Evolutionary conservation across 2,797 vertebrate genomes (phyloP).

Genomic region (Poeciliopsis infans): DNA sequence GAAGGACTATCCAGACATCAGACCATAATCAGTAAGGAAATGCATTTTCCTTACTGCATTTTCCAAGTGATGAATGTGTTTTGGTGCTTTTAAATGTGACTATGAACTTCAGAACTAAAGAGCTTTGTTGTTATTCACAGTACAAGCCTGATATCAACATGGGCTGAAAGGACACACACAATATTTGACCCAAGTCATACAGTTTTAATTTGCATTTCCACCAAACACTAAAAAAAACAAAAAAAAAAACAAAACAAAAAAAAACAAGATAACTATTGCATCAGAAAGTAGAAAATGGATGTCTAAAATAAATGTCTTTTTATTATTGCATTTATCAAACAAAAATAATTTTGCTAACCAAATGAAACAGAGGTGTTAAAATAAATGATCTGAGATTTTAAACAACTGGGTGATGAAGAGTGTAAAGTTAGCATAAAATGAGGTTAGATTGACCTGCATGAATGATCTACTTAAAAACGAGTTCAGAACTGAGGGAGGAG

Average conservation of each 20-base stretch:
- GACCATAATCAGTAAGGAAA: background rate
- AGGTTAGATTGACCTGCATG: constrained; percentile 53
- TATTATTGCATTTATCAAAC: background rate
- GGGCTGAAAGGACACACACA: background rate
- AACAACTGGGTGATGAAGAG: constrained; percentile 39
- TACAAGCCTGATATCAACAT: background rate
- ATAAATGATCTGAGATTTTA: constrained; percentile 1
- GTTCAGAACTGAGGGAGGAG: constrained; percentile 47
- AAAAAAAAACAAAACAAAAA: too few species aligned
- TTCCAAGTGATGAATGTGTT: background rate
- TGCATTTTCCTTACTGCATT: background rate
- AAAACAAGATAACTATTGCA: background rate
- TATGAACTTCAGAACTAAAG: background rate
- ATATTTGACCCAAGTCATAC: background rate
- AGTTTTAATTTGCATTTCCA: background rate
- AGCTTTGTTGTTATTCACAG: background rate
- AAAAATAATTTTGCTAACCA: background rate
- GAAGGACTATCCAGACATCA: background rate
- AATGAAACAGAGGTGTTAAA: background rate
- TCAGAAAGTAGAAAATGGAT: background rate
- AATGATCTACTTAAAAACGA: constrained; percentile 59
- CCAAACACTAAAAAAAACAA: background rate
- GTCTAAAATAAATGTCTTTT: background rate
- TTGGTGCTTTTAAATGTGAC: background rate
- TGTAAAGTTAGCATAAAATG: constrained; percentile 50